Evolutionary conservation across 2,113 vertebrate species (phyloP), one percentile per base, ranked within the genome.

Genomic region (Hippocampus comes): DNA sequence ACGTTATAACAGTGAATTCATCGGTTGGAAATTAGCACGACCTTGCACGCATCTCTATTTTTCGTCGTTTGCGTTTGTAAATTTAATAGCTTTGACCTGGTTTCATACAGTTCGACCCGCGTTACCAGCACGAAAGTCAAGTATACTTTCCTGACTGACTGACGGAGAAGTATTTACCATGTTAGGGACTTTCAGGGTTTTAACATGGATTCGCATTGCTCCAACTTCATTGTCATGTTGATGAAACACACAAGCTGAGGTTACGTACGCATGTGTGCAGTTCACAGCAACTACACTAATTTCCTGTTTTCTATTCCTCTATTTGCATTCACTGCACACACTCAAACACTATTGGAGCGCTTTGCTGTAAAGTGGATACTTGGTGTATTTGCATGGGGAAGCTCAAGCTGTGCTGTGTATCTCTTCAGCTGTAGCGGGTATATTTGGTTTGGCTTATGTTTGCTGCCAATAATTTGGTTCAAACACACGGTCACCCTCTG

Each of bases 251-350:
- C 20, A 48, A 15, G 43, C 23, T 18, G 64, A 46, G 42, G 43
- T 66, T 43, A 48, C 42, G 21, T 43, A 48, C 42, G 21, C 43
- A 5, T 46, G 23, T 18, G 43, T 66, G 42, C 43, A 25, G 14
- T 65, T 27, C 48, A 17, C 64, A 9, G 63, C n/a, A 23, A 65
- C 63, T 65, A 5, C 38, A 42, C 64, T 25, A 25, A 66, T 66
- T 66, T 66, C 64, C 64, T 66, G 64, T 66, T 66, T n/a, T 46
- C 41, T 43, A 43, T 65, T 63, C 34, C 63, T 43, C 63, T 43
- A 43, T 43, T 65, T 65, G 41, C 63, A 65, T 65, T 15, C 42
- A 20, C 23, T 1, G 59, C 27, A 43, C 63, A 63, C 61, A n/a
- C 34, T 27, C 56, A 14, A n/a, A 42, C 20, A 25, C 41, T 43